Evolutionary conservation across 2,888 invertebrate species (phyloP).

Genomic region (Drosophila borborema): DNA sequence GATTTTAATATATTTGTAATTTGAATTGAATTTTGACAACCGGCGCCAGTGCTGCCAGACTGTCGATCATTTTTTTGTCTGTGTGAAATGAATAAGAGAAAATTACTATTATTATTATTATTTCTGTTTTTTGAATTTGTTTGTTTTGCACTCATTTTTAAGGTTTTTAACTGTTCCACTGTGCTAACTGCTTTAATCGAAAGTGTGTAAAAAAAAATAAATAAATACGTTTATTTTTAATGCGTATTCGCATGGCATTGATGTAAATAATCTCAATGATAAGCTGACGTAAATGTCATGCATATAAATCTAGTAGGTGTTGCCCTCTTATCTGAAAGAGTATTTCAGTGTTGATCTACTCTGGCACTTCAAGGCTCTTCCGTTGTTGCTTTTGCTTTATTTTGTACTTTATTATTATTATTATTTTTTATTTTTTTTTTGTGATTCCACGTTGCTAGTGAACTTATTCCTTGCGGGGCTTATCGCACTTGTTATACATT

Average conservation of each 20-base stretch:
- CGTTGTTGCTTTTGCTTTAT: slow-evolving; percentile 13
- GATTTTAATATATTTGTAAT: background rate
- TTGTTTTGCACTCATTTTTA: no score
- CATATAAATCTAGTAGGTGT: background rate
- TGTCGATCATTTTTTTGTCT: background rate
- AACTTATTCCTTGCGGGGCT: slow-evolving; percentile 26
- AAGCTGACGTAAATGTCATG: background rate
- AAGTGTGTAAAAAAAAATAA: background rate
- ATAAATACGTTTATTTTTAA: background rate
- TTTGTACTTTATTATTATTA: background rate
- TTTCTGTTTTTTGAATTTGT: background rate
- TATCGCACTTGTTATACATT: slow-evolving; percentile 41
- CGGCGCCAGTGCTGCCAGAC: slow-evolving; percentile 2
- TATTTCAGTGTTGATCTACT: slow-evolving; percentile 14
- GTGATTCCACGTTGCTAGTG: background rate
- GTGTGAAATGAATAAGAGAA: background rate
- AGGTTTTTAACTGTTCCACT: no score
- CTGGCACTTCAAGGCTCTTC: background rate
- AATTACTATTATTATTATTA: background rate
- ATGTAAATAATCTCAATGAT: slow-evolving; percentile 6
- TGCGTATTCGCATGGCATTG: background rate
- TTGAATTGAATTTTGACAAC: background rate
- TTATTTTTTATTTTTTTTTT: slow-evolving; percentile 13
- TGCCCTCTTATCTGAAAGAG: slow-evolving; percentile 18
- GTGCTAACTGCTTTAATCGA: background rate